Evolutionary conservation across 1,140 invertebrate genomes (phyloP).

Genomic region (Brachystomella parvula): DNA sequence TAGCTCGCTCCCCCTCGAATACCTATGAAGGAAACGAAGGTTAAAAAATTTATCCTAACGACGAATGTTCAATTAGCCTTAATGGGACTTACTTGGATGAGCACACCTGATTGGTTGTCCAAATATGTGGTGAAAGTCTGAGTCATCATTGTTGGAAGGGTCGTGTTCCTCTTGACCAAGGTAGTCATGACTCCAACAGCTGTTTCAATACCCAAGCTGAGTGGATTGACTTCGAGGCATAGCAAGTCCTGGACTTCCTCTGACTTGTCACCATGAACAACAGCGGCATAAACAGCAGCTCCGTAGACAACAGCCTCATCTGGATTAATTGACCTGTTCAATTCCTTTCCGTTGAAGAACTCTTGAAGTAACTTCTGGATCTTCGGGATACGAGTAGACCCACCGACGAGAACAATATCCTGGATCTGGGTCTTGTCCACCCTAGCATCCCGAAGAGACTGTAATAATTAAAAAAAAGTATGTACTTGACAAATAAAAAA

Average conservation of each 20-base stretch:
- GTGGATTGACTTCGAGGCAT: slow-evolving; percentile 65
- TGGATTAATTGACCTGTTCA: too few relatives aligned
- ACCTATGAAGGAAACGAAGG: slow-evolving; percentile 43
- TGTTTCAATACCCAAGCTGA: slow-evolving; percentile 63
- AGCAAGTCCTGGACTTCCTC: slow-evolving; percentile 66
- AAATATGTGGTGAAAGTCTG: slow-evolving; percentile 62
- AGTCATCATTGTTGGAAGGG: slow-evolving; percentile 62
- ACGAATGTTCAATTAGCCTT: slow-evolving; percentile 1
- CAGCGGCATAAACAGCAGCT: slow-evolving; percentile 72
- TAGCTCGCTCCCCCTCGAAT: too few relatives aligned
- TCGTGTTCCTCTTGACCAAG: slow-evolving; percentile 55
- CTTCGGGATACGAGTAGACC: slow-evolving; percentile 97
- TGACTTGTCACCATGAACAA: slow-evolving; percentile 55
- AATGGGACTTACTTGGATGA: slow-evolving; percentile 61
- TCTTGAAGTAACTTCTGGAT: slow-evolving; percentile 70
- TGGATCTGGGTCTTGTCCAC: slow-evolving; percentile 70
- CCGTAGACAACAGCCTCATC: slow-evolving; percentile 75
- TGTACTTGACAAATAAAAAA: neutral
- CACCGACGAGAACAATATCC: slow-evolving; percentile 94
- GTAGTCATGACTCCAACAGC: slow-evolving; percentile 52
- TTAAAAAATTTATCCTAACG: neutral
- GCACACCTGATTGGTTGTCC: slow-evolving; percentile 89
- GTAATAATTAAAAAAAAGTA: slow-evolving; percentile 42
- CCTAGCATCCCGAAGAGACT: slow-evolving; percentile 57
- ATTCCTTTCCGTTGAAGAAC: too few relatives aligned